These are phyloP conservation scores for Endotricha flammealis DNA, from an alignment of 2,888 invertebrate genomes.

Conservation along the genomic window DNA sequence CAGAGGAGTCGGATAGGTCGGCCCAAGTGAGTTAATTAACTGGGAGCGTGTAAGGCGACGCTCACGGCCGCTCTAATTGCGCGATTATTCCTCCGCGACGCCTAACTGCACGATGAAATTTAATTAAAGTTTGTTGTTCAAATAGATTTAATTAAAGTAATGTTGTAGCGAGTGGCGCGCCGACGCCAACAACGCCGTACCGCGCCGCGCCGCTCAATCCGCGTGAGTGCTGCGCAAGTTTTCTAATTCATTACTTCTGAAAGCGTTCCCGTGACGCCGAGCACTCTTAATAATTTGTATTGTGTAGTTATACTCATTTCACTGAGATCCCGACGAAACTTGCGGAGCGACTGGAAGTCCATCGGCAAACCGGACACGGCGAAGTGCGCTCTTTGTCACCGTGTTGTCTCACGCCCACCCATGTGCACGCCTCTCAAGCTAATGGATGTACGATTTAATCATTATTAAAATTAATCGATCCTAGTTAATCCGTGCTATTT, in stretches of 20 bases:
- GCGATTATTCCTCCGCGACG: constrained; percentile 77
- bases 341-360: constrained; percentile 15
- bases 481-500: constrained; percentile 35
- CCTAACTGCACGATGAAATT: constrained; percentile 79
- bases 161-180: constrained; percentile 71
- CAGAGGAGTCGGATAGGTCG: constrained; percentile 50
- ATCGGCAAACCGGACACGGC: constrained; percentile 14
- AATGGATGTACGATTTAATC: constrained; percentile 44
- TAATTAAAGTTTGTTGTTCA: constrained; percentile 80
- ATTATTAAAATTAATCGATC: constrained; percentile 39
- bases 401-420: constrained; percentile 33
- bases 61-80: constrained; percentile 78
- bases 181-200: constrained; percentile 36
- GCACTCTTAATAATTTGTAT: constrained; percentile 78
- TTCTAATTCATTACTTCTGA: constrained; percentile 79
- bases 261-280: constrained; percentile 76
- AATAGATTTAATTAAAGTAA: constrained; percentile 81
- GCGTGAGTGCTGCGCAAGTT: constrained; percentile 77
- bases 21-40: constrained; percentile 76
- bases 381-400: constrained; percentile 20
- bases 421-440: constrained; percentile 34
- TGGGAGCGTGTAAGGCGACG: constrained; percentile 76
- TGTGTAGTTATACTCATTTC: constrained; percentile 65
- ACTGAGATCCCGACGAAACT: constrained; percentile 35
- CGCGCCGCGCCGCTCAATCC: constrained; percentile 66